Percentiles rank a stretch among this genome's conserved stretches.
These are phyloP conservation scores for Scaptomyza flava DNA, from an alignment of 2,888 invertebrate species.

Conservation along the genomic window DNA sequence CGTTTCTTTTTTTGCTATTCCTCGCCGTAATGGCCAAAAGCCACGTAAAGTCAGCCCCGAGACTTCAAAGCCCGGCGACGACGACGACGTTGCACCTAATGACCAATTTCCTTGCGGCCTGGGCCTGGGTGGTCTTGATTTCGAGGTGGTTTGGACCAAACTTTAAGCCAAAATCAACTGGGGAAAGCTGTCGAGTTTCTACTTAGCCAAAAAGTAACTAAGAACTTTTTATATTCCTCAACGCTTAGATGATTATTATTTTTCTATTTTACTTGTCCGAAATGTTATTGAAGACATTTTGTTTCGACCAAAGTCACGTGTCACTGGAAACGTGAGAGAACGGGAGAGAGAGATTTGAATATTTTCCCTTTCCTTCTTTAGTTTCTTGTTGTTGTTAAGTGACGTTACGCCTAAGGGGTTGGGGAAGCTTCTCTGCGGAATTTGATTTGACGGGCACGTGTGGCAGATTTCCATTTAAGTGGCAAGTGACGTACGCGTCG, in stretches of 20 bases:
- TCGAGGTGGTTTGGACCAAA: constrained; percentile 17
- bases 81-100: constrained; percentile 65
- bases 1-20: constrained; percentile 49
- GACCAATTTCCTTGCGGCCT: constrained; percentile 71
- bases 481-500: constrained; percentile 32
- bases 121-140: not conserved
- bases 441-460: constrained; percentile 65
- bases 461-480: constrained; percentile 57
- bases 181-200: constrained; percentile 31
- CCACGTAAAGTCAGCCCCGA: constrained; percentile 59
- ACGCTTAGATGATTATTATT: constrained; percentile 26
- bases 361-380: constrained; percentile 18
- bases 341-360: constrained; percentile 46
- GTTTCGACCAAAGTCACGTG: constrained; percentile 54
- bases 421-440: constrained; percentile 13
- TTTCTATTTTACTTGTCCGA: constrained; percentile 21
- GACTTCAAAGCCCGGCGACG: constrained; percentile 29
- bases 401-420: constrained; percentile 16
- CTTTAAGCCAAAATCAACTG: constrained; percentile 33
- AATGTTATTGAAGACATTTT: constrained; percentile 2
- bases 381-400: constrained; percentile 41
- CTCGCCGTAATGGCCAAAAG: constrained; percentile 61
- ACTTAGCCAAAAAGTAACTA: constrained; percentile 3
- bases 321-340: constrained; percentile 6
- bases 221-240: not conserved